These are phyloP conservation scores for Apocheima hispidaria DNA, from an alignment of 2,888 invertebrate species.

Conservation along the genomic window DNA sequence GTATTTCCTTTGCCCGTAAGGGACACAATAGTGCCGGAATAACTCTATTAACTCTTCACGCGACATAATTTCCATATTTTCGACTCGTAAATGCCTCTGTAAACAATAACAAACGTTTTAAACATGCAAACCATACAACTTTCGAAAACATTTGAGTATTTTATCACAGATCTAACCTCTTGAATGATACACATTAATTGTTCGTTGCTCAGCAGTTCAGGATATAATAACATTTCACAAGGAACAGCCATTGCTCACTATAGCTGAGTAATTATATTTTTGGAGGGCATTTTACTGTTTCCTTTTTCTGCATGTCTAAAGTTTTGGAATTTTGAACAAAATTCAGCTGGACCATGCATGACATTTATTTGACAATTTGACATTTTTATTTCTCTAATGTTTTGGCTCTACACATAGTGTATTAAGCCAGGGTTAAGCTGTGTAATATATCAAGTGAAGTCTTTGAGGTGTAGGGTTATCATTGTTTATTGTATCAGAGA, in stretches of 20 bases:
- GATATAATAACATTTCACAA: constrained; percentile 77
- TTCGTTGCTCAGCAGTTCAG: constrained; percentile 75
- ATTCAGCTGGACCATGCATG: no score
- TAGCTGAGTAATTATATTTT: background rate
- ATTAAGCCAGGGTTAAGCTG: no score
- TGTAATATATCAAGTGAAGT: no score
- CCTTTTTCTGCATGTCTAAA: no score
- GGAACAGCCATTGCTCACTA: constrained; percentile 64
- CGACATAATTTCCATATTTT: constrained; percentile 62
- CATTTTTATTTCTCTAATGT: no score
- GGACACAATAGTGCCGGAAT: constrained; percentile 78
- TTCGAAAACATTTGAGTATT: background rate
- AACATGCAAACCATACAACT: background rate
- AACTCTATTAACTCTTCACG: constrained; percentile 73
- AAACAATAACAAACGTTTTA: constrained; percentile 46
- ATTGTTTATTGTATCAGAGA: no score
- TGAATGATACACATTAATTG: constrained; percentile 71
- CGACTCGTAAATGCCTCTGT: constrained; percentile 72
- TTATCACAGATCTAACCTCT: constrained; percentile 61
- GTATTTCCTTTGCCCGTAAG: constrained; percentile 77
- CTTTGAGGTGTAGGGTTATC: no score
- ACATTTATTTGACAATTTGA: no score
- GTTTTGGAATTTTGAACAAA: background rate
- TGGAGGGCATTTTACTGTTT: background rate
- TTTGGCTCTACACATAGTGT: no score